phyloP scores from a whole-genome alignment of 2,888 invertebrate genomes.

The Microchrysa polita region DNA sequence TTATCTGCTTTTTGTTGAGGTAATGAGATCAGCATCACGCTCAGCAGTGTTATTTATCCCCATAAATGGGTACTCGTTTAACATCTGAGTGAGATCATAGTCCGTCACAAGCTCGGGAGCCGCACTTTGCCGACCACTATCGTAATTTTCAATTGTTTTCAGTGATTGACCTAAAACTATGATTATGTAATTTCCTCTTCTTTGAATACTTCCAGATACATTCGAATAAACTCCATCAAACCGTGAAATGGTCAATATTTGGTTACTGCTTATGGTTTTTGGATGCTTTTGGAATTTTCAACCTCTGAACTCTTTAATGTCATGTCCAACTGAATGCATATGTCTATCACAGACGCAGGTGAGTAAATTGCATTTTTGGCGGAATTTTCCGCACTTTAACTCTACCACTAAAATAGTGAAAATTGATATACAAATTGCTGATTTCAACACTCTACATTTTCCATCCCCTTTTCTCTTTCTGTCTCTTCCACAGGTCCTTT shows the following conservation, averaged over 20 bases:
- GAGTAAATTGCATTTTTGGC: constrained; percentile 57
- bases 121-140: no score
- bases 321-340: constrained; percentile 84
- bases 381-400: background rate
- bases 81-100: no score
- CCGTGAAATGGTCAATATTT: constrained; percentile 65
- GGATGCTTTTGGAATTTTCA: constrained; percentile 65
- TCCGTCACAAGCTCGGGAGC: no score
- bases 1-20: no score
- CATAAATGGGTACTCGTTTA: no score
- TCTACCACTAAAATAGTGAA: background rate
- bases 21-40: no score
- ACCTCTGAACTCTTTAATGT: constrained; percentile 66
- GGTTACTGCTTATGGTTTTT: constrained; percentile 64
- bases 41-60: no score
- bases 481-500: constrained; percentile 77
- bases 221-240: constrained; percentile 45
- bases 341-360: constrained; percentile 89
- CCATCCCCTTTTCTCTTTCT: constrained; percentile 52
- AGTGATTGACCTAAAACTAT: no score
- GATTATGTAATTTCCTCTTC: background rate
- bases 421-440: background rate
- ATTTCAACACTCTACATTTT: background rate
- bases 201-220: constrained; percentile 25
- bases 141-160: no score